Conservation (phyloP, 2,797 vertebrate genomes). For the Urophycis tenuis region DNA sequence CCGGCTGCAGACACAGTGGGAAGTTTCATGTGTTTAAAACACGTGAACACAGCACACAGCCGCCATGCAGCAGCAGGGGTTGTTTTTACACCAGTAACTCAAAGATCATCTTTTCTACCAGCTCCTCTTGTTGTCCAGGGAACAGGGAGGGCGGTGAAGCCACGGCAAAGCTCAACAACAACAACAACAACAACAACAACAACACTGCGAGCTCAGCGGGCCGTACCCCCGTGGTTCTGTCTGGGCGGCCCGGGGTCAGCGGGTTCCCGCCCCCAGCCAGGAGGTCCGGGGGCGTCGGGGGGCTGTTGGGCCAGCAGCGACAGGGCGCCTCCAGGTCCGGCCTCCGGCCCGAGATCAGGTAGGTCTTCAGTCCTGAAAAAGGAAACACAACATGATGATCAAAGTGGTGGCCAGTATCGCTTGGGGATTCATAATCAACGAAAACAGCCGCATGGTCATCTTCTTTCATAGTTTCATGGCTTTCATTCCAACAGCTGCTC, state of each 20-base stretch:
- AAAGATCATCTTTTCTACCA: background rate
- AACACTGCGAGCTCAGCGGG: background rate
- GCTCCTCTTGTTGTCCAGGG: background rate
- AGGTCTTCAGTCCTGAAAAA: conserved; percentile 84
- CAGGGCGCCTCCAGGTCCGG: conserved; percentile 73
- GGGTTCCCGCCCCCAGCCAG: conserved; percentile 52
- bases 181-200: background rate
- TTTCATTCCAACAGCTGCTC: background rate
- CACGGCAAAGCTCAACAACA: background rate
- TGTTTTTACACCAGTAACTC: background rate
- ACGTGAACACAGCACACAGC: background rate
- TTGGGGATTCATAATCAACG: background rate
- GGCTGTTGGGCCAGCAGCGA: conserved; percentile 74
- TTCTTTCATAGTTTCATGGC: background rate
- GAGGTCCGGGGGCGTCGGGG: conserved; percentile 63
- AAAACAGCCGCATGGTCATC: background rate
- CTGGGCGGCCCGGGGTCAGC: conserved; percentile 38
- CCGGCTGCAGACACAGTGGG: conserved; percentile 60
- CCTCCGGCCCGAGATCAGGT: conserved; percentile 90
- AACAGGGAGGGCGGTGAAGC: background rate
- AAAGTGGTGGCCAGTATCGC: background rate
- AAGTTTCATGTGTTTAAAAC: background rate
- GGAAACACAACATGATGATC: background rate
- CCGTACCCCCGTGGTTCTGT: conserved; percentile 43
- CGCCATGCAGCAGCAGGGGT: background rate